Conservation (phyloP, 2,113 vertebrate genomes). For the Lonchura striata region DNA sequence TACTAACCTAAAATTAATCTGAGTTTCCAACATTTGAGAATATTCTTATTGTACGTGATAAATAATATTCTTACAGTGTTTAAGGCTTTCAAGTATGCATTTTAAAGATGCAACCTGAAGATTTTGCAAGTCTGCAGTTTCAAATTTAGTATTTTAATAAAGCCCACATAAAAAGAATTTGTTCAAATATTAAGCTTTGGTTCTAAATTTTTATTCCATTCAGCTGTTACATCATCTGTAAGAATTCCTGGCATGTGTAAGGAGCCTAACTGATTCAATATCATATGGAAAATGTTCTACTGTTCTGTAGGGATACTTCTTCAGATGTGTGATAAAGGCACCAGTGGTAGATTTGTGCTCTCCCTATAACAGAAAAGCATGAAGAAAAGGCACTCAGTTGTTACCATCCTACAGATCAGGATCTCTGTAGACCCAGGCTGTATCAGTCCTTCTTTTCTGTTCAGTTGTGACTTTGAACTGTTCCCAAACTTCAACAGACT, state of each 20-base stretch:
- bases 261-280: not conserved
- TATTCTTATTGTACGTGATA: not conserved
- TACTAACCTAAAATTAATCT: not conserved
- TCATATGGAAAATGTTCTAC: not conserved
- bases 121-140: not conserved
- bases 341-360: not conserved
- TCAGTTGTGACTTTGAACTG: not conserved
- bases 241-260: not conserved
- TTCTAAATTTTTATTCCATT: not conserved
- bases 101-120: not conserved
- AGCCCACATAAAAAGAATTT: not conserved
- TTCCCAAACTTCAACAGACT: not conserved
- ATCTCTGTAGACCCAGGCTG: not conserved
- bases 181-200: not conserved
- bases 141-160: not conserved
- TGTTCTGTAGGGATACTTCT: not conserved
- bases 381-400: not conserved
- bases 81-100: not conserved
- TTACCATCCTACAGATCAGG: not conserved
- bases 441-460: not conserved
- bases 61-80: not conserved
- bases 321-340: not conserved
- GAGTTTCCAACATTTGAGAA: not conserved
- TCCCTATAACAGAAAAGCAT: not conserved
- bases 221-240: not conserved